Conservation (phyloP, 2,888 invertebrate genomes). For the Ophioninae sp. region DNA sequence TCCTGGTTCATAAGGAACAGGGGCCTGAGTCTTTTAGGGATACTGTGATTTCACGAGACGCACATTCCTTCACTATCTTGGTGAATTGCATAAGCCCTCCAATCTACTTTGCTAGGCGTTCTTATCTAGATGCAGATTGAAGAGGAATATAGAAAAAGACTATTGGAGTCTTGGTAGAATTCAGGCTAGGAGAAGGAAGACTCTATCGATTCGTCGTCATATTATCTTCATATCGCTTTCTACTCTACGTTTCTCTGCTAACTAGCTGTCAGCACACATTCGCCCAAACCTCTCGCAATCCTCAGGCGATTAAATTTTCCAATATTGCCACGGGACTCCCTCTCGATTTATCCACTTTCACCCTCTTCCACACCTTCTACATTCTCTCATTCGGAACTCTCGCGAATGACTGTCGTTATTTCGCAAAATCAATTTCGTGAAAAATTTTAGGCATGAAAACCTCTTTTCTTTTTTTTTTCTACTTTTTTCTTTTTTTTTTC, state of each 20-base stretch:
- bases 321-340: slow-evolving; percentile 35
- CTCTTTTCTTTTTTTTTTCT: slow-evolving; percentile 22
- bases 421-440: slow-evolving; percentile 61
- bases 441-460: slow-evolving; percentile 43
- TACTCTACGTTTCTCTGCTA: slow-evolving; percentile 39
- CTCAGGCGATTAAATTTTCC: slow-evolving; percentile 60
- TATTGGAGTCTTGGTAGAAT: slow-evolving; percentile 44
- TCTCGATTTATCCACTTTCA: neutral
- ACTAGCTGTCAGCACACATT: slow-evolving; percentile 40
- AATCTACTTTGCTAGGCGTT: slow-evolving; percentile 26
- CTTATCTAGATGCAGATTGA: slow-evolving; percentile 64
- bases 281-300: slow-evolving; percentile 36
- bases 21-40: slow-evolving; percentile 18
- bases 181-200: slow-evolving; percentile 40
- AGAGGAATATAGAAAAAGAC: slow-evolving; percentile 58
- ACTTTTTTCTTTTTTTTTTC: slow-evolving; percentile 25
- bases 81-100: slow-evolving; percentile 28
- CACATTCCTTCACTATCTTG: slow-evolving; percentile 26
- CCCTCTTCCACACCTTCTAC: neutral
- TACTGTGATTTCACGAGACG: slow-evolving; percentile 44
- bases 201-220: slow-evolving; percentile 58
- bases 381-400: slow-evolving; percentile 5
- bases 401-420: slow-evolving; percentile 60
- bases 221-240: slow-evolving; percentile 61
- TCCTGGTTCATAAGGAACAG: slow-evolving; percentile 27